Evolutionary conservation across 2,888 invertebrate species (phyloP).

Genomic region (Drosophila prostipennis): DNA sequence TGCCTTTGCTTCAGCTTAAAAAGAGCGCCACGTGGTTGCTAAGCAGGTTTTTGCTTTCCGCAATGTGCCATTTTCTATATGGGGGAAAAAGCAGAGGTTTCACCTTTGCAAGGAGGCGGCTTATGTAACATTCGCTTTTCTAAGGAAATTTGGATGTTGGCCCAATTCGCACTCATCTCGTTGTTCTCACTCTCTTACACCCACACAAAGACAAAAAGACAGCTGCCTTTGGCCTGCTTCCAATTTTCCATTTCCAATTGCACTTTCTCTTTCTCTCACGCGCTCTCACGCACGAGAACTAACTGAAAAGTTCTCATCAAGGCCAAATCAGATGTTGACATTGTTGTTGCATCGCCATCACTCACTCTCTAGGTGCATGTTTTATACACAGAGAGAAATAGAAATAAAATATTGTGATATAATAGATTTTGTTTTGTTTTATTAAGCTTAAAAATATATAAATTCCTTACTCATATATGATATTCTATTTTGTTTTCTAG

Average conservation of each 20-base stretch:
- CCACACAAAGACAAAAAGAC: background rate
- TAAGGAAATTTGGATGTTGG: conserved; percentile 40
- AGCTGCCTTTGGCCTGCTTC: conserved; percentile 61
- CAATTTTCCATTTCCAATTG: conserved; percentile 75
- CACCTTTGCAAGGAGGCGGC: conserved; percentile 32
- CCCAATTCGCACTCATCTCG: conserved; percentile 52
- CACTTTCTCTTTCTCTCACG: conserved; percentile 45
- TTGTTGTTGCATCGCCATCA: conserved; percentile 46
- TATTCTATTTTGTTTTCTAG: too few relatives aligned
- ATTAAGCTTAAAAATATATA: too few relatives aligned
- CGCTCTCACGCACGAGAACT: conserved; percentile 16
- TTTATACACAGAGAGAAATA: background rate
- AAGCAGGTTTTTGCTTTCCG: conserved; percentile 38
- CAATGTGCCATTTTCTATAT: conserved; percentile 10
- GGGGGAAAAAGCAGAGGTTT: conserved; percentile 17
- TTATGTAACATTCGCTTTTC: conserved; percentile 59
- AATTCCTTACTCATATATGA: too few relatives aligned
- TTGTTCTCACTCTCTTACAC: conserved; percentile 14
- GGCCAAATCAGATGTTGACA: conserved; percentile 52
- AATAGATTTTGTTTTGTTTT: background rate
- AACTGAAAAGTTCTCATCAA: conserved; percentile 54
- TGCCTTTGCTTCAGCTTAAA: conserved; percentile 8
- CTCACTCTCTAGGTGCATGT: conserved; percentile 6
- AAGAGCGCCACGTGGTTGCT: conserved; percentile 71
- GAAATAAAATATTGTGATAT: background rate